A percentile compares a stretch with the other conserved stretches of the same genome.
These are phyloP conservation scores for Melanostoma scalare DNA, from an alignment of 2,888 invertebrate genomes.

Conservation along the genomic window DNA sequence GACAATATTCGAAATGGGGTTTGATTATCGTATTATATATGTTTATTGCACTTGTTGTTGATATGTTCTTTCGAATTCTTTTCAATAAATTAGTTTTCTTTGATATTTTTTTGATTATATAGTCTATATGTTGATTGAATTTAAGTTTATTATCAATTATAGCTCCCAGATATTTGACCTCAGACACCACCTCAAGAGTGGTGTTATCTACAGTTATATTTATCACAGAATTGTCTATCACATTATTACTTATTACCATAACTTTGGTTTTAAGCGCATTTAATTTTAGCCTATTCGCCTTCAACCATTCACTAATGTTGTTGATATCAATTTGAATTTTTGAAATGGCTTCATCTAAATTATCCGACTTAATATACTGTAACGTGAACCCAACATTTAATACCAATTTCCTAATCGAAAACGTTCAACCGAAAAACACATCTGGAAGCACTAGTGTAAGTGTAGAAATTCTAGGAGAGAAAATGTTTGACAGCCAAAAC, in stretches of 20 bases:
- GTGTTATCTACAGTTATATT: background rate
- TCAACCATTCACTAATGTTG: background rate
- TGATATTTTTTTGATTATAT: background rate
- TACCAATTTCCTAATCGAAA: too few species aligned
- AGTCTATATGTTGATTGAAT: background rate
- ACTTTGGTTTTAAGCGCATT: background rate
- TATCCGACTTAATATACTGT: background rate
- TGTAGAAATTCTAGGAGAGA: too few species aligned
- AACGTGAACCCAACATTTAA: too few species aligned
- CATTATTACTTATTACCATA: background rate
- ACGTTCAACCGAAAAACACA: too few species aligned
- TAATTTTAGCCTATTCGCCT: background rate
- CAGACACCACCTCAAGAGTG: background rate
- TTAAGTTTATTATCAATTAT: conserved; percentile 7
- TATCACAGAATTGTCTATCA: too few species aligned
- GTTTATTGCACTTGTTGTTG: conserved; percentile 3
- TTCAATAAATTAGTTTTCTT: conserved; percentile 1
- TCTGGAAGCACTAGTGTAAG: too few species aligned
- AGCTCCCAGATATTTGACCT: background rate
- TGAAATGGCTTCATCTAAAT: background rate
- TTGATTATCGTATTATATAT: conserved; percentile 3
- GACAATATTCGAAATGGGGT: conserved; percentile 5
- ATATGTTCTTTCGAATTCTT: conserved; percentile 4
- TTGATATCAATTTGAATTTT: background rate
- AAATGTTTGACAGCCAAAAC: too few species aligned